A percentile compares a stretch with the other conserved stretches of the same genome.
These are phyloP conservation scores for Myopa testacea DNA, from an alignment of 2,888 invertebrate species.

Conservation along the genomic window DNA sequence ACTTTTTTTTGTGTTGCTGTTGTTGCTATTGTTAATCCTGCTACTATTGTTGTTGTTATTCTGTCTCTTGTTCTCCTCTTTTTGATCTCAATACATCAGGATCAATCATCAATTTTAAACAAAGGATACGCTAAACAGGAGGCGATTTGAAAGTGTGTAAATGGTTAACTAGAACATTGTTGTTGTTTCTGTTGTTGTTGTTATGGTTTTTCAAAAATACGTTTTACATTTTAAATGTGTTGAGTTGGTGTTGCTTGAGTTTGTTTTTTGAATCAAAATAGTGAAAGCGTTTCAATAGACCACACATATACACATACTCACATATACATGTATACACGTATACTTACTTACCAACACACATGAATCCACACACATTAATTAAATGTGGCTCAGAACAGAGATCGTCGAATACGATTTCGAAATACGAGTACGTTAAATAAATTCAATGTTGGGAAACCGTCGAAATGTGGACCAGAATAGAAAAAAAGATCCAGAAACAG, in stretches of 20 bases:
- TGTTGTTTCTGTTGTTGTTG: slow-evolving; percentile 29
- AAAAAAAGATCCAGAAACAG: too few species aligned
- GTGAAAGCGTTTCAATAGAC: not conserved
- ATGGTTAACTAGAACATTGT: slow-evolving; percentile 33
- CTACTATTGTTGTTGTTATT: not conserved
- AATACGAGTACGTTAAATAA: slow-evolving; percentile 19
- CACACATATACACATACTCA: not conserved
- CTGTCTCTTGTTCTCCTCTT: too few species aligned
- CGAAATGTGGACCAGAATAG: not conserved
- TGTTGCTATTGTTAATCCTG: not conserved
- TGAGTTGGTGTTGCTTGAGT: not conserved
- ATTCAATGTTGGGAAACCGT: slow-evolving; percentile 11
- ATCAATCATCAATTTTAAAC: not conserved
- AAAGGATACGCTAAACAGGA: slow-evolving; percentile 4
- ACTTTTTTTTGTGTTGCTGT: too few species aligned
- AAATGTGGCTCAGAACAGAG: slow-evolving; percentile 24
- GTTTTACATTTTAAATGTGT: slow-evolving; percentile 5
- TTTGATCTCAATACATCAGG: not conserved
- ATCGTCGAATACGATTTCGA: slow-evolving; percentile 25
- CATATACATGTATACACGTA: slow-evolving; percentile 2
- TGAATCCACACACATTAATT: slow-evolving; percentile 26
- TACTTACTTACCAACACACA: not conserved
- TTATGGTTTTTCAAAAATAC: not conserved
- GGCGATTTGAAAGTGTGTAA: slow-evolving; percentile 11
- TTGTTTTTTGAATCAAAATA: slow-evolving; percentile 16